Base-by-base conservation (phyloP, 2,113 vertebrate genomes). In the Macroglossus sobrinus region DNA sequence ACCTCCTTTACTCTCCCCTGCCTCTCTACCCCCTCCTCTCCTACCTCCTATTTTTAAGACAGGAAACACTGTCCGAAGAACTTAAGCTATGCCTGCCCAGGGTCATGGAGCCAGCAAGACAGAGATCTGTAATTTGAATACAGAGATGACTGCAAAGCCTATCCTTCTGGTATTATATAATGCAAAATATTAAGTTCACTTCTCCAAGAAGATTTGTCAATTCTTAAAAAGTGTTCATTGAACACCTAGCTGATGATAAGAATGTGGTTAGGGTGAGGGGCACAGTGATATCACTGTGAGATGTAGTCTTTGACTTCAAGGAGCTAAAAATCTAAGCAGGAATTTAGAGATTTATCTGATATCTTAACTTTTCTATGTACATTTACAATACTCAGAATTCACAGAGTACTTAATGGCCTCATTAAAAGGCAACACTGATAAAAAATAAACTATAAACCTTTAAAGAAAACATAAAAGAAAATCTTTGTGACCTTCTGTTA, bases 171-270 rank as follows among this genome's bases (percentile, higher is more conserved):
- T 66, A 68, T 1, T 59, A 50, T 4, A 24, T 26, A 80, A 28
- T 30, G 22, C 4, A 55, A 97, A 88, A 50, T 18, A 16, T 28
- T 55, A 71, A 40, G 40, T 57, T 68, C 30, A 3, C 47, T 78
- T 78, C 30, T 57, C 45, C 13, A 7, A 74, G 82, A 72, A 38
- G 55, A 82, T 7, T 69, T 47, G 68, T 84, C 78, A 74, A 24
- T 61, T 94, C 66, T 88, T 94, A 88, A 55, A 59, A 76, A 45
- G 7, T 64, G 43, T 80, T 96, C 75, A 80, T 57, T 76, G 66
- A 80, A 61, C 7, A 53, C 43, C 5, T 45, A 82, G 28, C 35
- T 78, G 24, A 35, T 50, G 5, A 26, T 24, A 47, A 74, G 43
- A 38, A 63, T 75, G 12, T n/a, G 14, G 35, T 5, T 1, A 66